Percentiles rank a stretch among this genome's conserved stretches.
These are phyloP conservation scores for Tapera naevia DNA, from an alignment of 2,797 vertebrate genomes.

Conservation along the genomic window DNA sequence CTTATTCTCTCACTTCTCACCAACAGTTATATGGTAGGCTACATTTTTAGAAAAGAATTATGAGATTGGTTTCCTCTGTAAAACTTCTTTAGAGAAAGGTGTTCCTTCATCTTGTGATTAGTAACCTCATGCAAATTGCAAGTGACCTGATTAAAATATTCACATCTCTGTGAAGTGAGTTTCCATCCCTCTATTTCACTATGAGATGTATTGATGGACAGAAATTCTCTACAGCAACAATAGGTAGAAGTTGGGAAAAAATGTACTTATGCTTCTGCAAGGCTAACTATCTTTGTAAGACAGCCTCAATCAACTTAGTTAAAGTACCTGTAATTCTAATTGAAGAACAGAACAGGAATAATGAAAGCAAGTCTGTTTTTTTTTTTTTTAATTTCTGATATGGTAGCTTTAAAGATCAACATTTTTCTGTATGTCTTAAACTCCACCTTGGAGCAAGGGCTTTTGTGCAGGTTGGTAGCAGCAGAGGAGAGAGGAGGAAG, in stretches of 20 bases:
- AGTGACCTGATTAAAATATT: not conserved
- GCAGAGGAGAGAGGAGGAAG: too few relatives aligned
- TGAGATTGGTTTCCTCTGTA: not conserved
- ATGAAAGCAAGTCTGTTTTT: not conserved
- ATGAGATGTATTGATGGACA: not conserved
- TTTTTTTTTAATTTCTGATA: not conserved
- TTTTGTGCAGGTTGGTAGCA: too few relatives aligned
- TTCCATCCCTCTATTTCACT: not conserved
- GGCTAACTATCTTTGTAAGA: not conserved
- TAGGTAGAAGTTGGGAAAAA: not conserved
- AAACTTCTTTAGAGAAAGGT: not conserved
- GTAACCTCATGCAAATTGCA: not conserved
- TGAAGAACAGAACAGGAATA: not conserved
- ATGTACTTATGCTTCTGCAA: not conserved
- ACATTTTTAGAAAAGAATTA: not conserved
- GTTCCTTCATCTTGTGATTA: slow-evolving; percentile 16
- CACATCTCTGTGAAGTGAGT: not conserved
- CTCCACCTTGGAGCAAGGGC: too few relatives aligned
- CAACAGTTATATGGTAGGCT: not conserved
- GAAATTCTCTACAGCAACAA: not conserved
- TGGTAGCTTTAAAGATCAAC: not conserved
- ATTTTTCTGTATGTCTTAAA: too few relatives aligned
- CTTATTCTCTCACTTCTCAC: not conserved
- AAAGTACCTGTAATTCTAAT: not conserved
- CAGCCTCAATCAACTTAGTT: not conserved